Evolutionary conservation across 2,113 vertebrate genomes (phyloP).

Genomic region (Nothoprocta perdicaria): DNA sequence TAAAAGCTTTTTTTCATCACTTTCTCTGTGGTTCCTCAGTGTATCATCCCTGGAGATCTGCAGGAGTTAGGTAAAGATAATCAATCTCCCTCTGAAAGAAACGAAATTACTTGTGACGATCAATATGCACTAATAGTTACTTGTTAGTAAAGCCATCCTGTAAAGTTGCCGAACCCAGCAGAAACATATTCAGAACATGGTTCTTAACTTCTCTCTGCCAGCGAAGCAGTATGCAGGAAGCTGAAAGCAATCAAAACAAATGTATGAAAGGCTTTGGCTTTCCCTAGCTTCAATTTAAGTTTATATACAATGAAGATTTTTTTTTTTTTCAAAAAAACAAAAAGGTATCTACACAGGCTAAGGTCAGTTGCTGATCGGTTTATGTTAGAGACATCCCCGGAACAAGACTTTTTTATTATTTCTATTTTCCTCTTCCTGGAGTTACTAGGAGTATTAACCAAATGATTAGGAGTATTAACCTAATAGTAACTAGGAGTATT

Average conservation of each 20-base stretch:
- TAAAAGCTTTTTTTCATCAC: background rate
- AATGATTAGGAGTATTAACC: background rate
- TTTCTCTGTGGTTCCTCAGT: background rate
- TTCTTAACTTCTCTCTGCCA: background rate
- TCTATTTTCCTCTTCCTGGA: background rate
- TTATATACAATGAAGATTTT: background rate
- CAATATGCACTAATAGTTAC: background rate
- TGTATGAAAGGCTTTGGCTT: background rate
- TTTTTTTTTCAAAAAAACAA: background rate
- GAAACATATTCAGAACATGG: background rate
- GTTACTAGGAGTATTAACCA: background rate
- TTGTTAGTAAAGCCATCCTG: background rate
- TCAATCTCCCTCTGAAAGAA: constrained; percentile 37
- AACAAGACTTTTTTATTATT: background rate
- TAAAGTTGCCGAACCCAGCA: constrained; percentile 20
- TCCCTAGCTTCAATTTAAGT: background rate
- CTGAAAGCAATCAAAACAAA: background rate
- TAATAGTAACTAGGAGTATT: background rate
- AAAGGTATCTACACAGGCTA: background rate
- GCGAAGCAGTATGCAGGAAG: background rate
- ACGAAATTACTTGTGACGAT: constrained; percentile 29
- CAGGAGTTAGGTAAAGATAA: constrained; percentile 11
- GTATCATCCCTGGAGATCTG: constrained; percentile 4
- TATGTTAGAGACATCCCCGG: background rate
- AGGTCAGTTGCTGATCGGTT: background rate